These are phyloP conservation scores for Eudemis profundana DNA, from an alignment of 2,888 invertebrate genomes.

Conservation along the genomic window DNA sequence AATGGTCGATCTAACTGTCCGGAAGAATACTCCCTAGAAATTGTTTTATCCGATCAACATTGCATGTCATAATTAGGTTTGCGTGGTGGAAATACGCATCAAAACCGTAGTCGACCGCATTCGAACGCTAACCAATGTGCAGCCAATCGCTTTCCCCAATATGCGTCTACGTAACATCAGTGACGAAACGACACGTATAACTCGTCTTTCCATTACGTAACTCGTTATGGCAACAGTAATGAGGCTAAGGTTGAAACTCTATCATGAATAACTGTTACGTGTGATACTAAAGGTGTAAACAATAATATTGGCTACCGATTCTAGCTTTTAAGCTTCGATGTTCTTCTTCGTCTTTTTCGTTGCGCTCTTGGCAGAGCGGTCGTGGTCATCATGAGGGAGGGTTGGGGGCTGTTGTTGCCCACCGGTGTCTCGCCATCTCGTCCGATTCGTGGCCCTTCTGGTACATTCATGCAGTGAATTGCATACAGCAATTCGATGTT, in stretches of 20 bases:
- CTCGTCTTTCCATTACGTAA: slow-evolving; percentile 62
- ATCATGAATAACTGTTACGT: slow-evolving; percentile 37
- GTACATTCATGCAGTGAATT: no score
- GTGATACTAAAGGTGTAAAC: slow-evolving; percentile 38
- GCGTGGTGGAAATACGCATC: background rate
- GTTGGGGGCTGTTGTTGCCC: no score
- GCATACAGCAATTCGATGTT: no score
- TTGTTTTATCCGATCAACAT: background rate
- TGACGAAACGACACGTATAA: slow-evolving; percentile 63
- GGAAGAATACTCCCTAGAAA: background rate
- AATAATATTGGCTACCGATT: slow-evolving; percentile 35
- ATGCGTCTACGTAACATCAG: slow-evolving; percentile 52
- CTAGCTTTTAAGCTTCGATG: background rate
- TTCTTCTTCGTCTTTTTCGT: no score
- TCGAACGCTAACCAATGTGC: slow-evolving; percentile 35
- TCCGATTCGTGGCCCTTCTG: no score
- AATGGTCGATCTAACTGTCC: no score
- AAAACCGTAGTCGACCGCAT: slow-evolving; percentile 16
- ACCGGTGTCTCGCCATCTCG: no score
- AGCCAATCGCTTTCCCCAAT: slow-evolving; percentile 60
- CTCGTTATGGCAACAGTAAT: slow-evolving; percentile 66
- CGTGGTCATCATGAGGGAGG: no score
- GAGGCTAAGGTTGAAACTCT: slow-evolving; percentile 77
- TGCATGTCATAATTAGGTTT: background rate
- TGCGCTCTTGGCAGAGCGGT: no score